Evolutionary conservation across 1,140 invertebrate species (phyloP).

Genomic region (Oscheius sp.): DNA sequence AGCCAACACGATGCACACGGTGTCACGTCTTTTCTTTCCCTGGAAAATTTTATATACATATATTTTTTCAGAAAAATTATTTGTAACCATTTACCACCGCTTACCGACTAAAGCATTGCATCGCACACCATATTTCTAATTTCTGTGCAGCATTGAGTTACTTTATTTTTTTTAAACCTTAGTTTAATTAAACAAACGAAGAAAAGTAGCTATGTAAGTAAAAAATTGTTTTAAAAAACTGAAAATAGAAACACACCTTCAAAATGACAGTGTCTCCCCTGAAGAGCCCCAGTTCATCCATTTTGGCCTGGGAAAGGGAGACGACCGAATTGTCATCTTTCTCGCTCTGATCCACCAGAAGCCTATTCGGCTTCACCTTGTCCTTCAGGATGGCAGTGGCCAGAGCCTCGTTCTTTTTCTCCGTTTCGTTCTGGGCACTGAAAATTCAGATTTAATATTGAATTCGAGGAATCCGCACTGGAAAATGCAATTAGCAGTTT

Average conservation of each 20-base stretch:
- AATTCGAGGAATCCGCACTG: too few species aligned
- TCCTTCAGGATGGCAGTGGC: conserved; percentile 95
- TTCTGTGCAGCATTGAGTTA: too few species aligned
- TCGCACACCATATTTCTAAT: too few species aligned
- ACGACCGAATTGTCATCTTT: conserved; percentile 43
- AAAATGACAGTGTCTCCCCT: conserved; percentile 82
- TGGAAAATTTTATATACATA: conserved; percentile 61
- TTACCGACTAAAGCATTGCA: too few species aligned
- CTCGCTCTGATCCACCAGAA: conserved; percentile 83
- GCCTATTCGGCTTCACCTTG: conserved; percentile 94
- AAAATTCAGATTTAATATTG: too few species aligned
- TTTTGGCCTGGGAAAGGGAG: conserved; percentile 72
- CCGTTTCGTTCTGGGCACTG: conserved; percentile 51
- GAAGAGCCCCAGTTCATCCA: conserved; percentile 97
- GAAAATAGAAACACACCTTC: conserved; percentile 31
- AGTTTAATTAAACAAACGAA: too few species aligned
- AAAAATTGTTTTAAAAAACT: too few species aligned
- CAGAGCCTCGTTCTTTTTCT: conserved; percentile 75
- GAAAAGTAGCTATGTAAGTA: too few species aligned
- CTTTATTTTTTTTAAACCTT: background rate
- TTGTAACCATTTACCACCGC: too few species aligned
- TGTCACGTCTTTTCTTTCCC: conserved; percentile 94
- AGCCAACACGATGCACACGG: conserved; percentile 94
- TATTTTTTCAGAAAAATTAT: too few species aligned
- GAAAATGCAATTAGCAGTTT: too few species aligned